Evolutionary conservation across 2,888 invertebrate genomes (phyloP), one percentile per base, ranked within the genome.

Genomic region (Perdita meconis): DNA sequence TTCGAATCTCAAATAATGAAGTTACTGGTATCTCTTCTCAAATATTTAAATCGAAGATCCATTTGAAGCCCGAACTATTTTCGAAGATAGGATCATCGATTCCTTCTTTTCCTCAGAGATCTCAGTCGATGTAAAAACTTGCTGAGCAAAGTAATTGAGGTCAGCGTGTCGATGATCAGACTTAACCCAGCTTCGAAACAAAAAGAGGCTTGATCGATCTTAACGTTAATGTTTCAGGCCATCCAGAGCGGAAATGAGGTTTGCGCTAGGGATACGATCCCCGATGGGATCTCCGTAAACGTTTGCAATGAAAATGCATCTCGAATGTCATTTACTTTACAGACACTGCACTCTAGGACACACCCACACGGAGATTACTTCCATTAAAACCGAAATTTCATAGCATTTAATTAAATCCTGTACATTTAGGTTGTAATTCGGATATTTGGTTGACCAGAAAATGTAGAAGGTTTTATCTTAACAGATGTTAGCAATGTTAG

Each of bases 131-230:
- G 61, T n/a, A 30, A 22, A 30, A 72, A 60, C 38, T 71, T 50
- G 73, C 71, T 16, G 71, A 71, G 55, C 38, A 10, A 10, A 55
- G 70, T 69, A 70, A 73, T 73, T 50, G 47, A 22, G 72, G 72
- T 34, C 61, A 70, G 38, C 60, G 55, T 73, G 71, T 61, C 72
- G 72, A 73, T 56, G 72, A 73, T 73, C 71, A 61, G 47, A 61
- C 71, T 71, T 73, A 70, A 61, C 72, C 72, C 19, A 34, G 55
- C 59, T 19, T 8, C 0, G 22, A 22, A 38, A 47, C 16, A 38
- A 51, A 53, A 67, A 50, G 61, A 53, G 13, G 55, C 30, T 55
- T 24, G 71, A 56, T 73, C 72, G 60, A 71, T 59, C 51, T 34
- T 16, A 26, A 42, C 51, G 51, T 30, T 30, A 63, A 34, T 5